Percentiles rank a stretch among this genome's conserved stretches.
Evolutionary conservation across 2,888 invertebrate species (phyloP).

Genomic region (Agrilus cyanescens): DNA sequence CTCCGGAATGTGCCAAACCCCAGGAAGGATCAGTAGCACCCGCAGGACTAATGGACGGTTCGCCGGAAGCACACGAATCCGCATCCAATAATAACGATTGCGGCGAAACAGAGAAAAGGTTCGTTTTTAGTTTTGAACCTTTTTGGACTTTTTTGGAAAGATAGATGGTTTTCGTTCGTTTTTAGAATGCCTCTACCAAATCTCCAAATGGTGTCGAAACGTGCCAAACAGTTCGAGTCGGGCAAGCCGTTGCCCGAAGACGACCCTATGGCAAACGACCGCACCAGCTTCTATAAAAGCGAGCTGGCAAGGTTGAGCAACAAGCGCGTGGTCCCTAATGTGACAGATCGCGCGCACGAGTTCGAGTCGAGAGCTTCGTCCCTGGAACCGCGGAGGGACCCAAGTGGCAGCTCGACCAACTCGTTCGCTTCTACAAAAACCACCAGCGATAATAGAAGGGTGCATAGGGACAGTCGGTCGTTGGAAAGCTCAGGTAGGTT

Average conservation of each 20-base stretch:
- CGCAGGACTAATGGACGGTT: slow-evolving; percentile 16
- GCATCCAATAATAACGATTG: slow-evolving; percentile 19
- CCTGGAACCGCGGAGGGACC: slow-evolving; percentile 23
- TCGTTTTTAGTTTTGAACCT: neutral
- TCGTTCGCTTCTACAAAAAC: slow-evolving; percentile 18
- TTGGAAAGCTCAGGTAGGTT: slow-evolving; percentile 41
- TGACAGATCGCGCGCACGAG: slow-evolving; percentile 59
- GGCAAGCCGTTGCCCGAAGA: slow-evolving; percentile 46
- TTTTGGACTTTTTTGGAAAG: slow-evolving; percentile 18
- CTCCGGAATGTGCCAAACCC: slow-evolving; percentile 14
- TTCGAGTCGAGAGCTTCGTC: slow-evolving; percentile 49
- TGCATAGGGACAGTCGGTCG: slow-evolving; percentile 41
- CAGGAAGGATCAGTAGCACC: slow-evolving; percentile 24
- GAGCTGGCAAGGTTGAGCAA: slow-evolving; percentile 52
- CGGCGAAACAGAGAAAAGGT: slow-evolving; percentile 22
- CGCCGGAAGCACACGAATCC: slow-evolving; percentile 17
- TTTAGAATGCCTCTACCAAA: slow-evolving; percentile 30
- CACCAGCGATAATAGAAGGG: slow-evolving; percentile 22
- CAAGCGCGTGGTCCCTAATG: slow-evolving; percentile 60
- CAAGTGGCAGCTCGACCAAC: slow-evolving; percentile 22
- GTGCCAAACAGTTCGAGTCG: slow-evolving; percentile 63
- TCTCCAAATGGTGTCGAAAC: slow-evolving; percentile 58
- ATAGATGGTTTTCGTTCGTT: slow-evolving; percentile 8
- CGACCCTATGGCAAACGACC: slow-evolving; percentile 43
- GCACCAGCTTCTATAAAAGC: slow-evolving; percentile 55